Evolutionary conservation across 1,140 invertebrate species (phyloP).

Genomic region (Drosophila equinoxialis): DNA sequence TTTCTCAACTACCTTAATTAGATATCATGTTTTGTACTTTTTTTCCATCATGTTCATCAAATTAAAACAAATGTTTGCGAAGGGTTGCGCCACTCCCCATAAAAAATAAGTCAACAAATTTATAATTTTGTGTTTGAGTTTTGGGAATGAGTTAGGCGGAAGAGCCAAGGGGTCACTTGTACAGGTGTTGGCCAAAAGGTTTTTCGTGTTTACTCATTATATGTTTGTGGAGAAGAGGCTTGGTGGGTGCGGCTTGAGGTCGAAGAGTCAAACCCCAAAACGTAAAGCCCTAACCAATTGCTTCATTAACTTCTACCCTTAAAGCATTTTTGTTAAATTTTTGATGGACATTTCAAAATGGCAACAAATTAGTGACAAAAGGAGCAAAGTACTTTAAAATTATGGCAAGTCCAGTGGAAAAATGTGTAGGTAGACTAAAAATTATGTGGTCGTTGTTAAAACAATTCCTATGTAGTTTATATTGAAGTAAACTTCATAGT

Average conservation of each 20-base stretch:
- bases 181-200: constrained; percentile 17
- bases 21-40: constrained; percentile 11
- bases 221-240: neutral
- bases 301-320: constrained; percentile 17
- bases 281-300: constrained; percentile 11
- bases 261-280: constrained; percentile 10
- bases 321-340: constrained; percentile 11
- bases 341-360: constrained; percentile 1
- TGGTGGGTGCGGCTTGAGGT: neutral
- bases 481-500: no score
- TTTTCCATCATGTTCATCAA: neutral
- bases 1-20: constrained; percentile 36
- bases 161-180: neutral
- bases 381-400: neutral
- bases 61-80: constrained; percentile 20
- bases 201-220: constrained; percentile 14
- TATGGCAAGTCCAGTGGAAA: no score
- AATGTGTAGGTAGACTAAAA: no score
- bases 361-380: neutral
- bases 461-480: no score
- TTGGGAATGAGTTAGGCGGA: neutral
- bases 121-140: constrained; percentile 9
- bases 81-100: constrained; percentile 1
- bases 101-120: constrained; percentile 8
- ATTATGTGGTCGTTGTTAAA: no score